Evolutionary conservation across 2,888 invertebrate genomes (phyloP), one percentile per base, ranked within the genome.

Genomic region (Dicyrtoma fusca): DNA sequence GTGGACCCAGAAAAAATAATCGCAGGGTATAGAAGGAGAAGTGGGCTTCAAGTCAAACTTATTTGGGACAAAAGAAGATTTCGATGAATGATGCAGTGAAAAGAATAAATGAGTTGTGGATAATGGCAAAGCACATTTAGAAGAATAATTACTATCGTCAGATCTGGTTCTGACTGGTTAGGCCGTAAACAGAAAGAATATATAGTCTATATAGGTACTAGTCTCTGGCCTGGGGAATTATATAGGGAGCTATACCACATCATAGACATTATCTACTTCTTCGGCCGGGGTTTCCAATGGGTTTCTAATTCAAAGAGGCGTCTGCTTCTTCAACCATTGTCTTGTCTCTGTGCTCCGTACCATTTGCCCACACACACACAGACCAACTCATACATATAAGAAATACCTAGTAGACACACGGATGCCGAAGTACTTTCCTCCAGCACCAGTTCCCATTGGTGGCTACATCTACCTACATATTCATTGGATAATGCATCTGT

Each of bases 401-500:
- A n/a, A n/a, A n/a, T n/a, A n/a, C n/a, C n/a, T n/a, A n/a, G 14
- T 21, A 13, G 23, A 10, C 57, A 19, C 57, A 21, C n/a, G 17
- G 14, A 57, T 57, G 57, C 34, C 8, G 34, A 8, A 34, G 34
- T 34, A 34, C 34, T 3, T 25, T 26, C 59, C 57, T 57, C 57
- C 57, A 57, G 19, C 21, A 14, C 4, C 4, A 57, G 21, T 14
- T 21, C 59, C 17, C n/a, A 42, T 5, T 34, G 34, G 34, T 34
- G 17, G 26, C 3, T 42, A 3, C 21, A 19, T 23, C 42, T 13
- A 17, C 17, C 8, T 69, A 59, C 69, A 44, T 64, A 69, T 57
- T 69, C 57, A 69, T 57, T 59, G 45, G 49, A 68, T 71, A 66
- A 74, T 71, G 68, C 66, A 71, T 66, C 66, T 71, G 71, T 55